Conservation (phyloP, 2,888 invertebrate species). For the Teleiodes luculella region DNA sequence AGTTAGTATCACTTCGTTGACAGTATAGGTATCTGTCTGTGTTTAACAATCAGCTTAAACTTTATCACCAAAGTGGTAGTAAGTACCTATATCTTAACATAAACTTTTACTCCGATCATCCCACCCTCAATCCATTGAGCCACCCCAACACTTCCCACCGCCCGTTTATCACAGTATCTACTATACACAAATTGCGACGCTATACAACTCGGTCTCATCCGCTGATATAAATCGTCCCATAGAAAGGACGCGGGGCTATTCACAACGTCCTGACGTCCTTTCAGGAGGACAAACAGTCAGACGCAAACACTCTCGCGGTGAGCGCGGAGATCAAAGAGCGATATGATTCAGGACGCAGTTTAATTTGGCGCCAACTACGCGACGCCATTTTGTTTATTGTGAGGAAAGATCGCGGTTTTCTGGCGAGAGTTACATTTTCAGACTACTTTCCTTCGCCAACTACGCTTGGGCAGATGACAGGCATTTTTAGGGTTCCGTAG, state of each 20-base stretch:
- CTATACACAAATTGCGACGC: slow-evolving; percentile 23
- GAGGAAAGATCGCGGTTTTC: slow-evolving; percentile 6
- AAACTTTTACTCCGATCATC: no score
- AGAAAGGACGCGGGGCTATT: slow-evolving; percentile 11
- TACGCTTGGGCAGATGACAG: no score
- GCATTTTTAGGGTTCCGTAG: no score
- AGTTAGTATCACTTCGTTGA: no score
- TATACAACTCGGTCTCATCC: slow-evolving; percentile 4
- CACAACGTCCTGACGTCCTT: slow-evolving; percentile 13
- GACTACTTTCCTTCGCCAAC: no score
- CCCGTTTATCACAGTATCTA: slow-evolving; percentile 19
- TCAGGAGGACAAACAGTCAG: slow-evolving; percentile 20
- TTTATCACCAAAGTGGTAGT: no score
- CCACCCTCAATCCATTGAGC: background rate
- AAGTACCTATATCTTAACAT: no score
- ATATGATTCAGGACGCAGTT: slow-evolving; percentile 22
- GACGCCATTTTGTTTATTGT: slow-evolving; percentile 16
- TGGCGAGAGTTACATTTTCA: no score
- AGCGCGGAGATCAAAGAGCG: slow-evolving; percentile 25
- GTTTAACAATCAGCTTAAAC: no score
- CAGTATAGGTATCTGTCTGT: no score
- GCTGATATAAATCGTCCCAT: slow-evolving; percentile 20
- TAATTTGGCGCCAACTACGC: slow-evolving; percentile 25
- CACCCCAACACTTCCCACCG: slow-evolving; percentile 4
- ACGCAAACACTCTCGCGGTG: slow-evolving; percentile 12